A percentile compares a stretch with the other conserved stretches of the same genome.
Conservation (phyloP, 2,888 invertebrate species). For the Tenthredo amoena region DNA sequence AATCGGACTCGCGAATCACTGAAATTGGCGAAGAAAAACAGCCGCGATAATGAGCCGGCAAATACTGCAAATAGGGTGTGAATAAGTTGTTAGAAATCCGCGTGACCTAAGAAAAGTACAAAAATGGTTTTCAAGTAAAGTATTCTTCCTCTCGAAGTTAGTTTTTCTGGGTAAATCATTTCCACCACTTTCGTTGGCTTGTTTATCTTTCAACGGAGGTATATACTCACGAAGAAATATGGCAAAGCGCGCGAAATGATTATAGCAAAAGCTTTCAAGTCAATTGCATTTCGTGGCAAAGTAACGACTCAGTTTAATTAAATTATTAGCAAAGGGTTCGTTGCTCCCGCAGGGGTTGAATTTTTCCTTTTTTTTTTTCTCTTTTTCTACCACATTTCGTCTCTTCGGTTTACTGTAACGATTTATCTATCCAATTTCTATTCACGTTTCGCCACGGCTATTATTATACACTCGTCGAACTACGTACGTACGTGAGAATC, state of each 20-base stretch:
- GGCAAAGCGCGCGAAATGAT: neutral
- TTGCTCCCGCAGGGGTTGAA: neutral
- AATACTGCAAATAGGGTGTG: neutral
- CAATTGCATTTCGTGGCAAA: slow-evolving; percentile 21
- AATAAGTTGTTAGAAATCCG: neutral
- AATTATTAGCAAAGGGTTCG: slow-evolving; percentile 13
- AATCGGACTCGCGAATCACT: neutral
- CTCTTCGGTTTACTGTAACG: neutral
- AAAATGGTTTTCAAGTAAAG: neutral
- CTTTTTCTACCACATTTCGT: neutral
- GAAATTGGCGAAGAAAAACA: neutral
- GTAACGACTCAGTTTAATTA: slow-evolving; percentile 16
- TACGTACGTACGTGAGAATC: neutral
- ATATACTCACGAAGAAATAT: neutral
- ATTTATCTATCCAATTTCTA: neutral
- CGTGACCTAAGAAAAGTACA: neutral
- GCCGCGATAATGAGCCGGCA: neutral
- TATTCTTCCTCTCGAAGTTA: neutral
- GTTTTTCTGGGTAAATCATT: neutral
- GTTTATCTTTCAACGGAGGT: neutral
- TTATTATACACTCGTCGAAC: neutral
- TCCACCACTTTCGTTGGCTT: neutral
- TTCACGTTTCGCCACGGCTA: neutral
- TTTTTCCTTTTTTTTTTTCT: neutral
- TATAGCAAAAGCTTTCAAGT: slow-evolving; percentile 20